phyloP scores from a whole-genome alignment of 2,113 vertebrate species.

The Dipodomys ordii region DNA sequence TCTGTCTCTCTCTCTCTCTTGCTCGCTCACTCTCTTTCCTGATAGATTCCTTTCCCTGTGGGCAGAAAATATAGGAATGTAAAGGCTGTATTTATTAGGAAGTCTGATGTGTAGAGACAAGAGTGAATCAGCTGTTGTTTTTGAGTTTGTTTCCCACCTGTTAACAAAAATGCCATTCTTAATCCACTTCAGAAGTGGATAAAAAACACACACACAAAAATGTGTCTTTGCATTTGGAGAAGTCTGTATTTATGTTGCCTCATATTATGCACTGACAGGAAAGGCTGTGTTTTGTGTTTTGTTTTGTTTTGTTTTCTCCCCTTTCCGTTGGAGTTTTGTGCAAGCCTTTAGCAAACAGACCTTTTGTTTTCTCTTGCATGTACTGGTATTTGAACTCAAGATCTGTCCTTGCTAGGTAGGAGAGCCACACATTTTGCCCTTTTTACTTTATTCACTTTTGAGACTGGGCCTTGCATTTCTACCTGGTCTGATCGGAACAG shows the following conservation, averaged over 20 bases:
- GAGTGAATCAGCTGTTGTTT: slow-evolving; percentile 20
- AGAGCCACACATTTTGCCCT: too few relatives aligned
- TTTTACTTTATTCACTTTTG: too few relatives aligned
- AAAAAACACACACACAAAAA: slow-evolving; percentile 34
- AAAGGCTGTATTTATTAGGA: not conserved
- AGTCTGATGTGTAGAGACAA: not conserved
- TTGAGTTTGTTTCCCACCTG: slow-evolving; percentile 47
- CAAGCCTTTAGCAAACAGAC: slow-evolving; percentile 2
- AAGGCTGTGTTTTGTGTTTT: not conserved
- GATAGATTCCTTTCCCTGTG: not conserved
- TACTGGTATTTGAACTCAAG: too few relatives aligned
- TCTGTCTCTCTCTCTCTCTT: not conserved
- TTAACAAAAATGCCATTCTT: slow-evolving; percentile 48
- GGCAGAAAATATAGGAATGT: not conserved
- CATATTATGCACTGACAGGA: not conserved
- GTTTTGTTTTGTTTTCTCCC: not conserved
- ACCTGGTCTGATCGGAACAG: too few relatives aligned
- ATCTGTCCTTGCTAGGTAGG: too few relatives aligned
- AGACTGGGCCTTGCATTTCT: too few relatives aligned
- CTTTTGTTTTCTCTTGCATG: not conserved
- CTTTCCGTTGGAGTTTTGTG: not conserved
- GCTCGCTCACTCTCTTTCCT: not conserved
- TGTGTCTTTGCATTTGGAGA: slow-evolving; percentile 23
- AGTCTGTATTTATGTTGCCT: not conserved
- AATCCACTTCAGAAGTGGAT: slow-evolving; percentile 60